A percentile compares a stretch with the other conserved stretches of the same genome.
Evolutionary conservation across 2,113 vertebrate genomes (phyloP).

Genomic region (Onychostoma macrolepis): DNA sequence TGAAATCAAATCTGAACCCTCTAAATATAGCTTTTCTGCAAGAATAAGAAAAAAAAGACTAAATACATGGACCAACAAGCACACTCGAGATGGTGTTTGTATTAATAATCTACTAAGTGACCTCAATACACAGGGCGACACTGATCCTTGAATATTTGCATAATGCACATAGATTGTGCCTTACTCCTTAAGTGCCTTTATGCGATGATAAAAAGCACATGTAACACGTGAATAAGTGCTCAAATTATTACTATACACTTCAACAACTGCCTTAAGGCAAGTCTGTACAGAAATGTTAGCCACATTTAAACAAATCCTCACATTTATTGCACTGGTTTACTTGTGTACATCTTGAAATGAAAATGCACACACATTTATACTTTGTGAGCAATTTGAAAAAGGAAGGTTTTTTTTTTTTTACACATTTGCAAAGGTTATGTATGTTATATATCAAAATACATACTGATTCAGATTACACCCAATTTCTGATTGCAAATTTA

Average conservation of each 20-base stretch:
- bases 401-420: background rate
- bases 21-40: constrained; percentile 5
- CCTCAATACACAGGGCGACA: constrained; percentile 5
- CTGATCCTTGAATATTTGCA: constrained; percentile 25
- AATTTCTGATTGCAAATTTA: background rate
- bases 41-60: background rate
- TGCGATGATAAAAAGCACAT: background rate
- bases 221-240: constrained; percentile 10
- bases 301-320: background rate
- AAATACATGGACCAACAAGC: constrained; percentile 5
- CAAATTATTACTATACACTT: background rate
- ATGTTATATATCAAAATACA: background rate
- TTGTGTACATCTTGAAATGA: background rate
- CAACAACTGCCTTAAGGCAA: background rate
- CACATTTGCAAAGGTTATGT: background rate
- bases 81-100: constrained; percentile 12
- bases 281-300: background rate
- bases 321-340: background rate
- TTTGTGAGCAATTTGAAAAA: background rate
- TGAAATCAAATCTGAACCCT: constrained; percentile 4
- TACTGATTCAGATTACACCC: background rate
- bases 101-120: constrained; percentile 28
- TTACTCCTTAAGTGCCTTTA: background rate
- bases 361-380: background rate
- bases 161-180: constrained; percentile 7